Base-by-base conservation (phyloP, 2,113 vertebrate genomes). In the Ammospiza nelsoni region DNA sequence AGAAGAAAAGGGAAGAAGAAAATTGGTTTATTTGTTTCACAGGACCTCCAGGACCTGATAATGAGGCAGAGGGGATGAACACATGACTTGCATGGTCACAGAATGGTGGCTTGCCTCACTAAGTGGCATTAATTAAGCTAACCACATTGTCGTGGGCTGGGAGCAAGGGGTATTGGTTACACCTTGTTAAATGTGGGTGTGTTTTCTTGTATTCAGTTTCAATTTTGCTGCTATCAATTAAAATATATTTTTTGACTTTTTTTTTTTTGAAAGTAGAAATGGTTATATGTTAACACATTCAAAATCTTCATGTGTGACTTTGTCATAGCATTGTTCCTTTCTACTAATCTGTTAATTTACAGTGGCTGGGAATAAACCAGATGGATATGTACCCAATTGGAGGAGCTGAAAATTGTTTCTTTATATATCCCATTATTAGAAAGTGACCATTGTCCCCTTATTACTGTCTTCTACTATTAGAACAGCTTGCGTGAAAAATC, bases 21-120 rank as follows among this genome's bases (percentile, higher is more conserved):
- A 68, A 15, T 23, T 62, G 11, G 4, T 49, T 6, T 61, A 0
- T 15, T 61, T 62, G 21, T 6, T 86, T 79, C 24, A 21, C 43
- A 39, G 16, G 37, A 54, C 35, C 15, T 71, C 58, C 18, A 58
- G n/a, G 18, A 27, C 29, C 27, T 61, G 21, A 39, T 58, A 72
- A n/a, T 14, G 27, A 58, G 20, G 49, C 15, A 67, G 41, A 13
- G 24, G 13, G 9, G 31, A 24, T 1, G 4, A 84, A 21, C 44
- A 29, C 1, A 0, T 63, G 24, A 52, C n/a, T 69, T 7, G 1
- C 3, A 9, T 0, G 0, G 17, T 55, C 35, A 31, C n/a, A 55
- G 35, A 80, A 49, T 51, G 49, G 22, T 28, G 80, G 49, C 11
- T 84, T 89, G 19, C 35, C 19, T 93, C 25, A 29, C 46, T 21